Base-by-base conservation (phyloP, 2,797 vertebrate genomes). In the Sebastes melanostomus region DNA sequence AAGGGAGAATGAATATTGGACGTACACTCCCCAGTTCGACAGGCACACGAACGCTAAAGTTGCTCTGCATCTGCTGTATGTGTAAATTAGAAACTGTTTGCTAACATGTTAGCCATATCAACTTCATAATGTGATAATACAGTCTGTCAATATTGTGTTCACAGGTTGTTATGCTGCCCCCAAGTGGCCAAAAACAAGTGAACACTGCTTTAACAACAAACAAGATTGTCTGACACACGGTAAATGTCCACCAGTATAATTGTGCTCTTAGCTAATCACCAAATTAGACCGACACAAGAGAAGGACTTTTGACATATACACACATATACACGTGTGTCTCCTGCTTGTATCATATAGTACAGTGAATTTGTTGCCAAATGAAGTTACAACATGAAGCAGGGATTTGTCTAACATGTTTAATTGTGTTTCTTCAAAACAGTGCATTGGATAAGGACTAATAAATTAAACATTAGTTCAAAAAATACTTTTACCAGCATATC, bases 381-480 rank as follows among this genome's bases (percentile, higher is more conserved):
- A 80, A 61, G 24, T 24, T 71, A 76, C 30, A 66, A 67, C 73
- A 67, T 9, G 25, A 46, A 68, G 22, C 61, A 52, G 16, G 25
- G 7, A 34, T 81, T 82, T 75, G 66, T 87, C 46, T 66, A 42
- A 84, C 77, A 78, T 67, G 75, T 90, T 88, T 90, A 81, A 82
- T 88, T 5, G 16, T 80, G 68, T 85, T 85, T 77, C 25, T 75
- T 68, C 25, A 83, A 88, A 89, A 88, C 79, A 84, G 72, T 82
- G 83, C 76, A 72, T 80, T 81, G 67, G 60, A 60, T 77, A 67
- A 80, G 60, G 81, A 75, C 66, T 71, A 84, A 76, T 66, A 76
- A 84, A 88, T 72, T 4, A 87, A 84, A 82, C 68, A 63, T 71
- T 36, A 75, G 58, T 82, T 88, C 20, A 73, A 78, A 86, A 86